Evolutionary conservation across 1,140 invertebrate species (phyloP), one percentile per base, ranked within the genome.

Genomic region (Hirudo medicinalis): DNA sequence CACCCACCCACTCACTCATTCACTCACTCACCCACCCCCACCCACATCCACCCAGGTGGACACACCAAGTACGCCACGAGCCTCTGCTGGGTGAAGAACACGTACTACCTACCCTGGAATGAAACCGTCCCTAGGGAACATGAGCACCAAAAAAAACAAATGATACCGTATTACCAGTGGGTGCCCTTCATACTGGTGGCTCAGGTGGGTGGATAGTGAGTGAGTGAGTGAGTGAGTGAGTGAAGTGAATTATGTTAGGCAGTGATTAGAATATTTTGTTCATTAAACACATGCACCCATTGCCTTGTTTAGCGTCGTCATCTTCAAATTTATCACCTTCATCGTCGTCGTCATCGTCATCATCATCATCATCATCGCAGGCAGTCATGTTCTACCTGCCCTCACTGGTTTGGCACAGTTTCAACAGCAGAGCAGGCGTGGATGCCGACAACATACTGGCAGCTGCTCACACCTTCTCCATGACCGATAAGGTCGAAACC

Each of bases 321-420:
- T 49, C 43, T 49, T 17, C 43, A 4, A 4, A n/a, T n/a, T n/a
- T n/a, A n/a, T 49, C 43, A 15, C 11, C 43, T 8, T 49, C 13
- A 11, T 49, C 43, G 1, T 49, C 43, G 1, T 49, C 43, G 11
- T 49, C 43, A 49, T 49, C 43, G 13, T 49, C 43, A 17, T 70
- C 53, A 27, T 70, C 53, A 57, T 67, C 43, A 25, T 49, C 43
- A 49, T 13, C 60, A 8, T 8, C 20, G 0, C 40, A 72, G 68
- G 72, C 72, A 27, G 25, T 73, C 25, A 29, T 73, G 22, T 73
- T 73, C 68, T 73, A 73, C 68, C 27, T 73, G 15, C 72, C 72
- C 17, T 55, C 70, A 8, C 15, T 73, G n/a, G 54, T 73, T 2
- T 73, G 72, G 72, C 72, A 73, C 57, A 53, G 54, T 49, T 55